Conservation (phyloP, 2,888 invertebrate genomes). For the Pseudococcus longispinus region DNA sequence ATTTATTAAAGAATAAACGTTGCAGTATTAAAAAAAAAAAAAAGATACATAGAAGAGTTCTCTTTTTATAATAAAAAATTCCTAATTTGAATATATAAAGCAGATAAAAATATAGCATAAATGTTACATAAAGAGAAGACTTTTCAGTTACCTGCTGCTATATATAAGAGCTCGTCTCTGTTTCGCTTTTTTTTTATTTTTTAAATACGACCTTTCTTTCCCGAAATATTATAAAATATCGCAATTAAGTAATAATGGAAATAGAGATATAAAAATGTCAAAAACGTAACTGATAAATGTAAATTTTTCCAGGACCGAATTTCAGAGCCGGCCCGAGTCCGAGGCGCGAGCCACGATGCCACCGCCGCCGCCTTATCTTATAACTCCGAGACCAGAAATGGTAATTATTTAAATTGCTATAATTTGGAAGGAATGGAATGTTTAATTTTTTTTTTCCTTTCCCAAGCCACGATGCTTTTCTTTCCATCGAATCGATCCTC, state of each 20-base stretch:
- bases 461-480: neutral
- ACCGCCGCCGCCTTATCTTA: neutral
- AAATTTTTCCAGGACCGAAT: neutral
- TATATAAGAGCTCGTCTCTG: neutral
- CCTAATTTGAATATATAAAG: constrained; percentile 14
- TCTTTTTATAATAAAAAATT: constrained; percentile 20
- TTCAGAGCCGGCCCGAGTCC: neutral
- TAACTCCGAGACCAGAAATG: neutral
- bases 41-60: neutral
- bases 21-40: neutral
- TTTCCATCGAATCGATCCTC: neutral
- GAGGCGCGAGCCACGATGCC: neutral
- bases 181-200: neutral
- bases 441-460: neutral
- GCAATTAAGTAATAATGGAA: constrained; percentile 42
- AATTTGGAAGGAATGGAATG: constrained; percentile 42
- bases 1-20: neutral
- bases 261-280: constrained; percentile 39
- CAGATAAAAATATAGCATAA: neutral
- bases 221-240: constrained; percentile 31
- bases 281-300: constrained; percentile 18
- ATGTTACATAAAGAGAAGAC: neutral
- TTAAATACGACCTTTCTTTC: neutral
- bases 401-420: constrained; percentile 40
- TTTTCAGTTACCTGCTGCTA: constrained; percentile 10